phyloP scores from a whole-genome alignment of 2,113 vertebrate genomes.

The Neodon shergylaensis region DNA sequence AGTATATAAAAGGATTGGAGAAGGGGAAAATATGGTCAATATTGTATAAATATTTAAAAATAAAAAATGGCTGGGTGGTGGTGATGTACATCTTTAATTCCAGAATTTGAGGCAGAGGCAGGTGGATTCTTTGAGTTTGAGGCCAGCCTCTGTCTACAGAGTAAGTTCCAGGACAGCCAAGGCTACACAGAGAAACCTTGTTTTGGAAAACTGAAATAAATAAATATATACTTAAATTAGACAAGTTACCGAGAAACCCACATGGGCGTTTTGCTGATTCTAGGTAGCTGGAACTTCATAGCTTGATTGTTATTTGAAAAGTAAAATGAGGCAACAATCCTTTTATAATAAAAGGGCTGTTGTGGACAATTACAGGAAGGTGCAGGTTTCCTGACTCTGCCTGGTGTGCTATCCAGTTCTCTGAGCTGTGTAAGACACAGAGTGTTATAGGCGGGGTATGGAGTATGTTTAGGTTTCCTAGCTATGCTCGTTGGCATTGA shows the following conservation, averaged over 20 bases:
- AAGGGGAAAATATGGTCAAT: background rate
- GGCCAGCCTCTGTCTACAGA: background rate
- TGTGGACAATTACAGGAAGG: background rate
- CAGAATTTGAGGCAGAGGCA: background rate
- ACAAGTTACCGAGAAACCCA: background rate
- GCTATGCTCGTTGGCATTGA: background rate
- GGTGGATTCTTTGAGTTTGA: background rate
- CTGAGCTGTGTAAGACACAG: background rate
- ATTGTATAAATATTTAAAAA: background rate
- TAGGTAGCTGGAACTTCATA: background rate
- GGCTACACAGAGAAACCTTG: too few species aligned
- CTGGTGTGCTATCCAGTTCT: background rate
- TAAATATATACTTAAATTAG: too few species aligned
- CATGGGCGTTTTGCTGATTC: background rate
- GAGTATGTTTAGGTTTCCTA: background rate
- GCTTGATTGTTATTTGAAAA: constrained; percentile 33
- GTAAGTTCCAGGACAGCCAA: too few species aligned
- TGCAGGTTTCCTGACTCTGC: background rate
- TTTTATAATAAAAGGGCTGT: background rate
- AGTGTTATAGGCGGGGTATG: background rate
- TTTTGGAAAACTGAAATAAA: background rate
- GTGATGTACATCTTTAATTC: background rate
- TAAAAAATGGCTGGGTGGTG: background rate
- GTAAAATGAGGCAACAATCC: background rate
- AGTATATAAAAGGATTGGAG: background rate